Evolutionary conservation across 92 coral and sea anemone species (phyloP).

Genomic region (Zoanthus gigantus): DNA sequence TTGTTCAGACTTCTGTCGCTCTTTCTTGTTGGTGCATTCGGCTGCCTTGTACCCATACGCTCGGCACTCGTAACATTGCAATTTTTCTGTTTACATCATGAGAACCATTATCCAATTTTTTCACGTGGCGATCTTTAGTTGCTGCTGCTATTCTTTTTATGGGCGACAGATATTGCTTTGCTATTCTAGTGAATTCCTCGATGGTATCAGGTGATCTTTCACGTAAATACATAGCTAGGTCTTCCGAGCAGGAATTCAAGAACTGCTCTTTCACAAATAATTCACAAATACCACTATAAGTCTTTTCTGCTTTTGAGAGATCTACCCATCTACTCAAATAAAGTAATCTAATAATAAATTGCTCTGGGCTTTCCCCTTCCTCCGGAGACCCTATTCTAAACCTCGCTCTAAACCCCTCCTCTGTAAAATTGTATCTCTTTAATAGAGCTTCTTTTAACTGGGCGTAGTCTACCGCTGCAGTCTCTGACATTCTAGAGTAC

Average conservation of each 20-base stretch:
- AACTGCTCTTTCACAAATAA: slow-evolving; percentile 66
- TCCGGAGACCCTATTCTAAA: slow-evolving; percentile 39
- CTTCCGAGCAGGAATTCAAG: slow-evolving; percentile 52
- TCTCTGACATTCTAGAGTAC: slow-evolving; percentile 50
- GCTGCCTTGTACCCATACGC: slow-evolving; percentile 51
- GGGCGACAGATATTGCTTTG: slow-evolving; percentile 40
- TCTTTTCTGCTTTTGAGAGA: slow-evolving; percentile 40
- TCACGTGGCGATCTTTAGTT: background rate
- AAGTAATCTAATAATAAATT: slow-evolving; percentile 27
- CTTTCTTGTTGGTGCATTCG: slow-evolving; percentile 35
- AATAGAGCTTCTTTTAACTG: slow-evolving; percentile 41
- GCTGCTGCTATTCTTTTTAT: background rate
- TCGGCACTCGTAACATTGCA: slow-evolving; percentile 50
- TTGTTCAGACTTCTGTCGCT: slow-evolving; percentile 19
- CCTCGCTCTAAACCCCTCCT: slow-evolving; percentile 41
- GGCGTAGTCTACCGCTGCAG: slow-evolving; percentile 36
- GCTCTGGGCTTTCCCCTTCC: slow-evolving; percentile 50
- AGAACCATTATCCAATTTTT: background rate
- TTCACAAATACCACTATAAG: slow-evolving; percentile 50
- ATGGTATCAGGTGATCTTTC: slow-evolving; percentile 47
- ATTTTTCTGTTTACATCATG: background rate
- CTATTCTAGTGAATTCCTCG: background rate
- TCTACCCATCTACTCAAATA: slow-evolving; percentile 52
- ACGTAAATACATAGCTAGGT: slow-evolving; percentile 48
- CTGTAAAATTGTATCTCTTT: slow-evolving; percentile 40